phyloP scores from a whole-genome alignment of 2,113 vertebrate genomes.

The Toxotes jaculatrix region DNA sequence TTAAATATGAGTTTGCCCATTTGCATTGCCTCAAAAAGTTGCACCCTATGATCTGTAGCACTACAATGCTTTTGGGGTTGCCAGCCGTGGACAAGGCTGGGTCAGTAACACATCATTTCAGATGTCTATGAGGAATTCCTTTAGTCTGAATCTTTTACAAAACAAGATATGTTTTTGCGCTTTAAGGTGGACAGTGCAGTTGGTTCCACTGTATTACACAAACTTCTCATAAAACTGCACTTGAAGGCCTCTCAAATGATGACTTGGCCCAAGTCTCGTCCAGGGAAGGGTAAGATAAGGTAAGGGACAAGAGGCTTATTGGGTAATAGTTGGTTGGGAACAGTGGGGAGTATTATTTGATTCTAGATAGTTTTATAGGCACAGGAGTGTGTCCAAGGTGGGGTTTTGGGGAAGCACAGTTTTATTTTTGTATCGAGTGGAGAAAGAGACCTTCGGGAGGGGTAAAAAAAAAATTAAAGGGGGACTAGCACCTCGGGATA shows the following conservation, averaged over 20 bases:
- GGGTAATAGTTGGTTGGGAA: constrained; percentile 7
- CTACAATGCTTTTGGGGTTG: constrained; percentile 48
- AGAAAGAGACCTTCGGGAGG: constrained; percentile 38
- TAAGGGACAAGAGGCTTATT: constrained; percentile 22
- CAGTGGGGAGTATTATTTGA: constrained; percentile 30
- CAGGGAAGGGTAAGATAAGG: constrained; percentile 13
- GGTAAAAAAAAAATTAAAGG: constrained; percentile 2
- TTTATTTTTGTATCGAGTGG: constrained; percentile 79
- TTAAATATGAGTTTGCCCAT: constrained; percentile 12
- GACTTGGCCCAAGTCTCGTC: constrained; percentile 30
- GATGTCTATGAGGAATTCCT: constrained; percentile 21
- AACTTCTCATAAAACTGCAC: constrained; percentile 33
- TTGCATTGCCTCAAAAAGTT: constrained; percentile 30
- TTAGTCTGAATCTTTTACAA: constrained; percentile 38
- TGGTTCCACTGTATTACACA: constrained; percentile 8
- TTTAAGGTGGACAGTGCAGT: constrained; percentile 6
- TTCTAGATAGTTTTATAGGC: constrained; percentile 65
- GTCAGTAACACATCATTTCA: constrained; percentile 12
- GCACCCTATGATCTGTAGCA: constrained; percentile 5
- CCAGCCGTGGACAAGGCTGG: constrained; percentile 20
- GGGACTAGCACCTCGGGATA: constrained; percentile 40
- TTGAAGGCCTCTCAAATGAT: constrained; percentile 30
- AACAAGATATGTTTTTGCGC: constrained; percentile 11
- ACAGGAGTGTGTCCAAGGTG: constrained; percentile 54
- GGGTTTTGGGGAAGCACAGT: constrained; percentile 59